phyloP scores from a whole-genome alignment of 1,140 invertebrate genomes.

The Philotrypesis tridentata region DNA sequence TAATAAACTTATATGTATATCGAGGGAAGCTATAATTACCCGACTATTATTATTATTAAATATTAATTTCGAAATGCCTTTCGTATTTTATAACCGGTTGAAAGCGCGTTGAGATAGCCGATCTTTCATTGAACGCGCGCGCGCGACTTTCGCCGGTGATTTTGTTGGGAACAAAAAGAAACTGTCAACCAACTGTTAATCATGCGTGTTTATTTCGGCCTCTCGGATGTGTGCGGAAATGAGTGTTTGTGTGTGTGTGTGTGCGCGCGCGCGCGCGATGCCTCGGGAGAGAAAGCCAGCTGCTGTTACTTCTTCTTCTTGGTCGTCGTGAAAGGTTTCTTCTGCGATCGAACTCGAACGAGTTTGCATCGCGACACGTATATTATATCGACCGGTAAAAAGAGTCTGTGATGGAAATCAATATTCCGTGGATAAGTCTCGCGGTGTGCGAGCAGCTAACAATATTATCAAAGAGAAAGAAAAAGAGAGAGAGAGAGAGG shows the following conservation, averaged over 20 bases:
- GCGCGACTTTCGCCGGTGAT: not conserved
- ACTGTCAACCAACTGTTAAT: conserved; percentile 33
- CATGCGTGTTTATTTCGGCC: conserved; percentile 16
- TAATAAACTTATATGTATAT: not conserved
- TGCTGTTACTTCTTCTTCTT: not conserved
- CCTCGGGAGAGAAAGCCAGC: not conserved
- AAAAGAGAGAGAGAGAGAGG: not conserved
- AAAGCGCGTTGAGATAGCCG: not conserved
- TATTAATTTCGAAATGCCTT: not conserved
- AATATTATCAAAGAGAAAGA: not conserved
- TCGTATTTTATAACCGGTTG: not conserved
- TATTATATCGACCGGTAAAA: not conserved
- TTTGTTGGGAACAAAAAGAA: conserved; percentile 10
- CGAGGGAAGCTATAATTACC: not conserved
- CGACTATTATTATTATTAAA: not conserved
- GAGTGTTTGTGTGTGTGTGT: too few species aligned
- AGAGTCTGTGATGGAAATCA: not conserved
- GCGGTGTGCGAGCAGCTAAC: not conserved
- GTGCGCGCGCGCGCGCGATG: not conserved
- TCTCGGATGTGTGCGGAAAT: too few species aligned
- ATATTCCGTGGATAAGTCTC: not conserved
- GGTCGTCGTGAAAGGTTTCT: not conserved
- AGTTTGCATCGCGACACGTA: not conserved
- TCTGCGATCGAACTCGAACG: not conserved
- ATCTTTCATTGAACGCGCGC: not conserved